phyloP scores from a whole-genome alignment of 2,797 vertebrate species.

The Scarus forsteni region DNA sequence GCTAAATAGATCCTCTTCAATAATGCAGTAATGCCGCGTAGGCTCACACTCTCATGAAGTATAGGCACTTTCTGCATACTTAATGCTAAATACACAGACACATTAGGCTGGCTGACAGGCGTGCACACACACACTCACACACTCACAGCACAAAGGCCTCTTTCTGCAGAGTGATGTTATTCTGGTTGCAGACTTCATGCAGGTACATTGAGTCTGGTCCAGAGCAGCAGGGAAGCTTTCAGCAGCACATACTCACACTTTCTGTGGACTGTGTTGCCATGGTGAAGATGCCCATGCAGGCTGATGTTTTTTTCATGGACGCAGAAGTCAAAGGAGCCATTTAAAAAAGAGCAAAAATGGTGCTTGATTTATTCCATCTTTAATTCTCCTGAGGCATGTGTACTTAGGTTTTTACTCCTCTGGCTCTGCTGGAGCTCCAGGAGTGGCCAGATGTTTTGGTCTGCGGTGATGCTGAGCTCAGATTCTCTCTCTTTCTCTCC shows the following conservation, averaged over 20 bases:
- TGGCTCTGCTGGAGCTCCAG: not conserved
- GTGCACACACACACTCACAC: conserved; percentile 29
- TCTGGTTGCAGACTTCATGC: conserved; percentile 50
- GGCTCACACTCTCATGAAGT: conserved; percentile 1
- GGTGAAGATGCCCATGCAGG: conserved; percentile 32
- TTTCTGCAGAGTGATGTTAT: conserved; percentile 52
- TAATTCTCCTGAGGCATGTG: conserved; percentile 27
- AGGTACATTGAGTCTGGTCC: conserved; percentile 56
- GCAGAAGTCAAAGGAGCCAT: conserved; percentile 17
- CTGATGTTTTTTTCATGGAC: conserved; percentile 7
- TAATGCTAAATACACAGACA: not conserved
- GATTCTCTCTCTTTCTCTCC: not conserved
- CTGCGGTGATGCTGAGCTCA: not conserved
- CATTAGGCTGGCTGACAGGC: not conserved
- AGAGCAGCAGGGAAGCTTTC: conserved; percentile 58
- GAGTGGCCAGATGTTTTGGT: conserved; percentile 33
- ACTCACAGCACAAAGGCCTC: conserved; percentile 47
- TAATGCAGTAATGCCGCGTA: not conserved
- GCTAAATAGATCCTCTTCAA: not conserved
- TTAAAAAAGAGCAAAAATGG: conserved; percentile 29
- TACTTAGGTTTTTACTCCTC: conserved; percentile 34
- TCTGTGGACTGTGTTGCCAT: conserved; percentile 51
- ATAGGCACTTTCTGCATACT: not conserved
- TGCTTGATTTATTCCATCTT: conserved; percentile 46
- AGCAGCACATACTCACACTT: conserved; percentile 51